Evolutionary conservation across 2,797 vertebrate genomes (phyloP), one percentile per base, ranked within the genome.

Genomic region (Rhinoraja longicauda): DNA sequence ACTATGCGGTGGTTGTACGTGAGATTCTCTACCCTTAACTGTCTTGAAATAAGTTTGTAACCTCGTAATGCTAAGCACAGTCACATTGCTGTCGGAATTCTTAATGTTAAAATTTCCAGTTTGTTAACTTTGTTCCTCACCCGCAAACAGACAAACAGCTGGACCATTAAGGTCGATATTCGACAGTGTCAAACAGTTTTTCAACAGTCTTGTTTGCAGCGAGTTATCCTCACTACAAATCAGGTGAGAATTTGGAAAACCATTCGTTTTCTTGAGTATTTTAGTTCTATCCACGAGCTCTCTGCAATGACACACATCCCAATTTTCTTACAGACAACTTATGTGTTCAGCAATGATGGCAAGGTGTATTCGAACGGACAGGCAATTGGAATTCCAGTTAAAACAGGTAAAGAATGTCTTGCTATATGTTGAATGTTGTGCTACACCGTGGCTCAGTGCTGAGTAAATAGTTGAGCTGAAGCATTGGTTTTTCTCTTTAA

Each of bases 141-240:
- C 67, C 26, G 36, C 45, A 53, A 57, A 53, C 90, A 92, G 90
- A 92, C 90, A 2, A 24, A 75, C 0, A 36, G 29, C 36, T 92
- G 90, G 90, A 75, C 26, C 39, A 53, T 92, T 36, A 57, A 15
- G 39, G 39, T 92, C 12, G 70, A 73, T 24, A 45, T 92, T 13
- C 90, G 29, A 4, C 90, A 72, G 70, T 92, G 90, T 75, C 90
- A 92, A 92, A 39, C 21, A 73, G 70, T 70, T 29, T 73, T 92
- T 92, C 72, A 92, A n/a, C 90, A 92, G 70, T 29, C 90, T 17
- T 92, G 90, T 75, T 45, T 92, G 70, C 90, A 92, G 67, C 45
- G 67, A 53, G 70, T 92, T 53, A 53, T 13, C 32, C 21, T 92
- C 53, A 75, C 21, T 29, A 75, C 2, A 26, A 45, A 53, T 29